These are phyloP conservation scores for Micromussa lordhowensis DNA, from an alignment of 92 coral and sea anemone genomes.

Conservation along the genomic window DNA sequence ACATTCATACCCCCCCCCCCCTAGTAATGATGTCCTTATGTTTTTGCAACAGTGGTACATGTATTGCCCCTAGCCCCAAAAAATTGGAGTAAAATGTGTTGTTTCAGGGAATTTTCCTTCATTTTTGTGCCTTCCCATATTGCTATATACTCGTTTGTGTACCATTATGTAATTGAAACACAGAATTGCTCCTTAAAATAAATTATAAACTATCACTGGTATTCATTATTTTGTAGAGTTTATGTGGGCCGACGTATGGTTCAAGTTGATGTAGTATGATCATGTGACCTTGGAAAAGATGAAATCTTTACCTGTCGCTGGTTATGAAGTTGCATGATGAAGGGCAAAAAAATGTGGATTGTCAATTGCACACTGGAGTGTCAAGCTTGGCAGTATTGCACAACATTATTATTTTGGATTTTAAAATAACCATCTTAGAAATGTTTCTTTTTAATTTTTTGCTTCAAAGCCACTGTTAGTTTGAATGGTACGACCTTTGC, in stretches of 20 bases:
- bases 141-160: no score
- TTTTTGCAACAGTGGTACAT: no score
- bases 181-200: no score
- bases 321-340: not conserved
- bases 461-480: not conserved
- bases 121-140: no score
- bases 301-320: not conserved
- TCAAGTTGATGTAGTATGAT: conserved; percentile 42
- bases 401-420: not conserved
- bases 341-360: not conserved
- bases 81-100: no score
- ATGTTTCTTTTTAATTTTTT: not conserved
- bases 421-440: not conserved
- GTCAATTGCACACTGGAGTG: not conserved
- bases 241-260: conserved; percentile 55
- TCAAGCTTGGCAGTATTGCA: not conserved
- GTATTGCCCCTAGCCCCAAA: no score
- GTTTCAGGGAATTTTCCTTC: no score
- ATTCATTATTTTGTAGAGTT: conserved; percentile 30
- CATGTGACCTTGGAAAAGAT: not conserved
- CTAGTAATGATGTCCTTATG: no score
- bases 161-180: no score
- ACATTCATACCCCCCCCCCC: no score
- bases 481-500: not conserved
- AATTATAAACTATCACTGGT: no score